Evolutionary conservation across 2,888 invertebrate genomes (phyloP), one percentile per base, ranked within the genome.

Genomic region (Hanleya hanleyi): DNA sequence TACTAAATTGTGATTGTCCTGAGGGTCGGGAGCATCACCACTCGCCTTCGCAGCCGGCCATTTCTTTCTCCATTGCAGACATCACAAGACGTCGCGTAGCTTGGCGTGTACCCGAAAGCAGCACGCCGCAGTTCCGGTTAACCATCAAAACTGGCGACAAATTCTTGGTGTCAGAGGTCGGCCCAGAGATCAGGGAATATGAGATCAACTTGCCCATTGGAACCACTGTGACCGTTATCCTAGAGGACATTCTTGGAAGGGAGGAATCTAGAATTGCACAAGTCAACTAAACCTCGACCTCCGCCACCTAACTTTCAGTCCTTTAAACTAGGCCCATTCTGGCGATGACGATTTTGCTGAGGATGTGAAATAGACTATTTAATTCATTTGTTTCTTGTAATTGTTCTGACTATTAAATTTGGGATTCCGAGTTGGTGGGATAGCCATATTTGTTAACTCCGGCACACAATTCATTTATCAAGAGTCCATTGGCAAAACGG

Each of bases 121-220:
- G 73, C 67, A 78, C 78, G 9, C 82, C 82, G n/a, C 82, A 82
- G 69, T 80, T 79, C 70, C 69, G 68, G 9, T 82, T 78, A 70
- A 75, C 65, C 12, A 67, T 82, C 9, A 69, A 74, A 51, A 69
- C 79, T 15, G 77, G 79, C 50, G 72, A 51, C 6, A 35, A 64
- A 1, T 41, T 47, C 15, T 33, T 64, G 15, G 41, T 33, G 3
- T 50, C 71, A 22, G 71, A 33, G 0, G 36, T 67, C 12, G 47
- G 64, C 29, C 35, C 74, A 9, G 51, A 68, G 38, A 50, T 22
- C 15, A 67, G 69, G 18, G 18, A 18, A 22, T 26, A 29, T 5
- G 15, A 29, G 26, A 1, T 57, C 15, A 29, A 57, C 18, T 5
- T 57, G 26, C 26, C 57, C 2, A 22, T 15, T 32, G 5, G 26